phyloP scores from a whole-genome alignment of 2,113 vertebrate genomes.

The Sylvilagus bachmani region DNA sequence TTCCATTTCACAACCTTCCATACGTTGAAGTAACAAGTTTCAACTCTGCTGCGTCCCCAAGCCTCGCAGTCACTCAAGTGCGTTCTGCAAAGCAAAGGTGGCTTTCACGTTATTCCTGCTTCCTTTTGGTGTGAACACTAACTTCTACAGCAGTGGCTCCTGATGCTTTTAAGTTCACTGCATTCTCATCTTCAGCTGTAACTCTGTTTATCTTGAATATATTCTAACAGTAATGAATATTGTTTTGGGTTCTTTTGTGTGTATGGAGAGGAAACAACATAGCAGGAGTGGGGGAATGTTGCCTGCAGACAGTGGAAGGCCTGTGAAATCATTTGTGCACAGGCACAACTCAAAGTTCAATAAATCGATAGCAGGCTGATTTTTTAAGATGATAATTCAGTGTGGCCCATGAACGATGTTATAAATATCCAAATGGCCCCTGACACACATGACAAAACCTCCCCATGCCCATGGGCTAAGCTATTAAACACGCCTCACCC shows the following conservation, averaged over 20 bases:
- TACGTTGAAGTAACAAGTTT: neutral
- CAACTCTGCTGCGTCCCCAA: neutral
- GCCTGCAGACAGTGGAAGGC: too few relatives aligned
- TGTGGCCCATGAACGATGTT: too few relatives aligned
- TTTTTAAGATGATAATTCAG: too few relatives aligned
- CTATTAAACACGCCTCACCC: neutral
- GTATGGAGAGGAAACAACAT: neutral
- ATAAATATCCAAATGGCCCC: too few relatives aligned
- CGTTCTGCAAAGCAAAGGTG: constrained; percentile 61
- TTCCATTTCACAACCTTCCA: constrained; percentile 50
- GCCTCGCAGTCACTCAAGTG: constrained; percentile 48
- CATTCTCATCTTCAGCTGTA: constrained; percentile 1
- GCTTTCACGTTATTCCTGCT: constrained; percentile 59
- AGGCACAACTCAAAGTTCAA: too few relatives aligned
- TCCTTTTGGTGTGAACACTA: neutral
- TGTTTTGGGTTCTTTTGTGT: neutral
- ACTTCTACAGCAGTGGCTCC: constrained; percentile 13
- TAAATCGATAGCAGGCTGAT: too few relatives aligned
- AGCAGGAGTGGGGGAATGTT: too few relatives aligned
- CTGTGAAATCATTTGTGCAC: too few relatives aligned
- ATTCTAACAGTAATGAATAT: neutral
- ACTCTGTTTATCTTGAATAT: neutral
- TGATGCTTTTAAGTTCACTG: neutral
- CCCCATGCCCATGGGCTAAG: neutral
- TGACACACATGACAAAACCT: neutral